Percentiles rank a stretch among this genome's conserved stretches.
Evolutionary conservation across 2,113 vertebrate species (phyloP).

Genomic region (Morone chrysops): DNA sequence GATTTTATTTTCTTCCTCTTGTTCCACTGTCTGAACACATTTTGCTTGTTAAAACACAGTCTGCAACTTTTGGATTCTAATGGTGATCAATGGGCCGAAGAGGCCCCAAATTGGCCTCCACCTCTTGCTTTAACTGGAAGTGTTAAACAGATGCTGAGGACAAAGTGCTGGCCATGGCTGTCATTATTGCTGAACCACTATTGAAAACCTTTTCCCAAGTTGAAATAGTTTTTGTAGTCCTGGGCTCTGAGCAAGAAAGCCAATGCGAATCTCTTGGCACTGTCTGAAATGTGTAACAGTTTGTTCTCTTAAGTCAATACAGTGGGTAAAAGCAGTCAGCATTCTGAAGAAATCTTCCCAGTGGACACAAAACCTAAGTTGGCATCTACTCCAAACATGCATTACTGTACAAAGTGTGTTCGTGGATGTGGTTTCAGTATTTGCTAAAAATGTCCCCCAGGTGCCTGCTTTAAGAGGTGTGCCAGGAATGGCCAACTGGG

Average conservation of each 20-base stretch:
- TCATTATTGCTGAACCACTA: slow-evolving; percentile 33
- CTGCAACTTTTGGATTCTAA: slow-evolving; percentile 39
- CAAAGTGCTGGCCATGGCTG: slow-evolving; percentile 9
- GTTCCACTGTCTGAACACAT: slow-evolving; percentile 45
- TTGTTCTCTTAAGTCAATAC: slow-evolving; percentile 42
- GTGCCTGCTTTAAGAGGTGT: slow-evolving; percentile 24
- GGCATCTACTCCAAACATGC: slow-evolving; percentile 50
- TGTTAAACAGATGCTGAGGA: slow-evolving; percentile 60
- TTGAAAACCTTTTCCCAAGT: slow-evolving; percentile 37
- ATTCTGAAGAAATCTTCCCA: slow-evolving; percentile 31
- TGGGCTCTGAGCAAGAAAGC: slow-evolving; percentile 10
- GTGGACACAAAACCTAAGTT: slow-evolving; percentile 35
- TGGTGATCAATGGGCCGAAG: slow-evolving; percentile 55
- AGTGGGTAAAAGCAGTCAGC: slow-evolving; percentile 12
- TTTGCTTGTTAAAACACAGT: slow-evolving; percentile 37
- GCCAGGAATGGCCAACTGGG: slow-evolving; percentile 48
- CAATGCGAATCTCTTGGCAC: slow-evolving; percentile 19
- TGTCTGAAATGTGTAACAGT: slow-evolving; percentile 34
- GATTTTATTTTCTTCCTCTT: slow-evolving; percentile 50
- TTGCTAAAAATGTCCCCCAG: slow-evolving; percentile 47
- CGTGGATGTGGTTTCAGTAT: slow-evolving; percentile 30
- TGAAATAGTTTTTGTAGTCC: slow-evolving; percentile 27
- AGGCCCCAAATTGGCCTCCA: slow-evolving; percentile 26
- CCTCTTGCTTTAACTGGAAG: slow-evolving; percentile 45
- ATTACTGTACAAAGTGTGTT: slow-evolving; percentile 22